A percentile compares a stretch with the other conserved stretches of the same genome.
phyloP scores from a whole-genome alignment of 1,140 invertebrate species.

The Acromyrmex echinatior region DNA sequence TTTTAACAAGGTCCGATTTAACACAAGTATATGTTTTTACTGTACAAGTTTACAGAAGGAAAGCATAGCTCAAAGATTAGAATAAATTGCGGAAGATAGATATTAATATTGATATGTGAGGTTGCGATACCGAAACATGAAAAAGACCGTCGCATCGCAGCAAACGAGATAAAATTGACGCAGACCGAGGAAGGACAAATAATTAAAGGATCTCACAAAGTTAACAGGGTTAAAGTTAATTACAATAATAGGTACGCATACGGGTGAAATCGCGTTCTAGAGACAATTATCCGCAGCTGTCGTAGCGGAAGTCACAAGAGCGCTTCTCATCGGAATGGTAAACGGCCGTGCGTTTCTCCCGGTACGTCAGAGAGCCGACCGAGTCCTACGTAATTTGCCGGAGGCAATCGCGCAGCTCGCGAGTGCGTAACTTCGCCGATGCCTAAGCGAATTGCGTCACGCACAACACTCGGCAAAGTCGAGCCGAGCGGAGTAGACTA shows the following conservation, averaged over 20 bases:
- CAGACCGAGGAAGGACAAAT: neutral
- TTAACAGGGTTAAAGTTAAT: slow-evolving; percentile 19
- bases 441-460: slow-evolving; percentile 59
- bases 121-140: neutral
- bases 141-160: neutral
- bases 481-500: slow-evolving; percentile 61
- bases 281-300: slow-evolving; percentile 54
- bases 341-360: slow-evolving; percentile 23
- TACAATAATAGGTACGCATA: neutral
- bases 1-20: too few relatives aligned
- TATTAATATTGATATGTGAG: neutral
- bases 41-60: neutral
- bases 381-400: slow-evolving; percentile 38
- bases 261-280: slow-evolving; percentile 15
- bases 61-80: too few relatives aligned
- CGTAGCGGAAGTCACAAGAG: slow-evolving; percentile 41
- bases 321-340: slow-evolving; percentile 22
- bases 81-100: neutral
- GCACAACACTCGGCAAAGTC: neutral
- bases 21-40: too few relatives aligned
- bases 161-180: neutral
- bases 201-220: neutral
- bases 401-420: slow-evolving; percentile 50
- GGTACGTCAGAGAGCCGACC: neutral
- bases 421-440: slow-evolving; percentile 52